Percentiles rank a stretch among this genome's conserved stretches.
phyloP scores from a whole-genome alignment of 1,140 invertebrate species.

The Tetramorium simillimum region DNA sequence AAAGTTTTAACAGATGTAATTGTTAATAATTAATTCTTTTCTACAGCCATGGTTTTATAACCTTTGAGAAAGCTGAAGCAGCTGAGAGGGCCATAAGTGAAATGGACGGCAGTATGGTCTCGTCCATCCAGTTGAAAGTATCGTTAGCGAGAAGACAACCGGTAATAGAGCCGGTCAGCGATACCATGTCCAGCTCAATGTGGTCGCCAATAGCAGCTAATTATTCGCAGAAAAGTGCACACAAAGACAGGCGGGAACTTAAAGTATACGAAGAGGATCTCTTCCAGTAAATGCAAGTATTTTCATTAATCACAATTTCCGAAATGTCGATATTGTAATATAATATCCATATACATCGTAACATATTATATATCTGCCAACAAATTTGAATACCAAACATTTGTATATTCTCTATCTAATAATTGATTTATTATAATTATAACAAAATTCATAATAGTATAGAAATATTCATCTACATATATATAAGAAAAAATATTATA shows the following conservation, averaged over 20 bases:
- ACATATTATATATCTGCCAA: background rate
- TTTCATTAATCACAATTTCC: background rate
- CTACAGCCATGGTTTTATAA: slow-evolving; percentile 94
- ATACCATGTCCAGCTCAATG: slow-evolving; percentile 91
- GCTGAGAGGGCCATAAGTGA: slow-evolving; percentile 95
- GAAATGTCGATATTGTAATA: background rate
- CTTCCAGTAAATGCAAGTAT: slow-evolving; percentile 75
- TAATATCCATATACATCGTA: background rate
- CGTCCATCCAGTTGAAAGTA: slow-evolving; percentile 92
- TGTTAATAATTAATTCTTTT: slow-evolving; percentile 67
- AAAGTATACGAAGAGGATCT: slow-evolving; percentile 90
- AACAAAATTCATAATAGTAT: slow-evolving; percentile 6
- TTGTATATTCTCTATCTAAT: background rate
- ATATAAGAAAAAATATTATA: background rate
- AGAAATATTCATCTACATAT: background rate
- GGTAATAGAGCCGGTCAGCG: slow-evolving; percentile 91
- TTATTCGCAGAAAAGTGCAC: slow-evolving; percentile 92
- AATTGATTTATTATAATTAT: slow-evolving; percentile 16
- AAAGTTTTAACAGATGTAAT: background rate
- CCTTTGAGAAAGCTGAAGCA: slow-evolving; percentile 95
- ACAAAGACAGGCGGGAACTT: slow-evolving; percentile 90
- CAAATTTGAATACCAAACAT: background rate
- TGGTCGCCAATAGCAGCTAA: slow-evolving; percentile 94
- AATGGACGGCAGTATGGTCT: slow-evolving; percentile 93
- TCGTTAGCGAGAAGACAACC: slow-evolving; percentile 93